A percentile compares a stretch with the other conserved stretches of the same genome.
Conservation (phyloP, 2,797 vertebrate species). For the Mionectes olivaceus region DNA sequence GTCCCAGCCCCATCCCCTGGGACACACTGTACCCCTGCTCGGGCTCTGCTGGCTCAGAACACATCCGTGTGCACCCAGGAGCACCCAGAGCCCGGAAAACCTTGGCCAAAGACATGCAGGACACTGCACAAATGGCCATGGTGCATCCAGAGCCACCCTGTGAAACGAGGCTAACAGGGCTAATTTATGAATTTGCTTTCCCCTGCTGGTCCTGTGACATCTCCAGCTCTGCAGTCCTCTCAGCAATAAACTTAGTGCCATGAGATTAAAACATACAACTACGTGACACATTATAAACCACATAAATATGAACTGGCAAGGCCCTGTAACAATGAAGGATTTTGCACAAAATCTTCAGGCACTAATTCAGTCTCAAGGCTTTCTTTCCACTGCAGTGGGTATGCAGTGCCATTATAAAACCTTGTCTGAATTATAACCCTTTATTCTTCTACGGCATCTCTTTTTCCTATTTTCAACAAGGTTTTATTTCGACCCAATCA, state of each 20-base stretch:
- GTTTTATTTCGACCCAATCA: conserved; percentile 30
- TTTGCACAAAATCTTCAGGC: conserved; percentile 29
- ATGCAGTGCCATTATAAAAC: neutral
- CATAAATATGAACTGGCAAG: conserved; percentile 27
- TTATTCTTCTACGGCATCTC: neutral
- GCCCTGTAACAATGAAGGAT: neutral
- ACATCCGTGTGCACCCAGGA: accelerated
- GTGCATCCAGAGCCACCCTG: neutral
- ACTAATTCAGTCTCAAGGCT: conserved; percentile 30
- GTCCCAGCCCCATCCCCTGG: accelerated
- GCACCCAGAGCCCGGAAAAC: neutral
- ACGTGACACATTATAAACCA: conserved; percentile 41
- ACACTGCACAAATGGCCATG: neutral
- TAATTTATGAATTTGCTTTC: neutral
- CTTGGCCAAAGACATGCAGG: accelerated
- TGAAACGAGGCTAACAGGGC: neutral
- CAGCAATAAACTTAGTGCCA: conserved; percentile 3
- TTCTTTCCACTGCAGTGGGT: conserved; percentile 17
- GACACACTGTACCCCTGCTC: accelerated
- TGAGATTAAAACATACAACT: conserved; percentile 40
- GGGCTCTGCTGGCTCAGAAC: neutral
- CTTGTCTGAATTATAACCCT: neutral
- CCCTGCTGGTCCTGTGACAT: neutral
- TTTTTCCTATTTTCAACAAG: neutral
- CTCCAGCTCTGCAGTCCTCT: neutral